These are phyloP conservation scores for Yponomeuta malinellus DNA, from an alignment of 2,888 invertebrate species.

Conservation along the genomic window DNA sequence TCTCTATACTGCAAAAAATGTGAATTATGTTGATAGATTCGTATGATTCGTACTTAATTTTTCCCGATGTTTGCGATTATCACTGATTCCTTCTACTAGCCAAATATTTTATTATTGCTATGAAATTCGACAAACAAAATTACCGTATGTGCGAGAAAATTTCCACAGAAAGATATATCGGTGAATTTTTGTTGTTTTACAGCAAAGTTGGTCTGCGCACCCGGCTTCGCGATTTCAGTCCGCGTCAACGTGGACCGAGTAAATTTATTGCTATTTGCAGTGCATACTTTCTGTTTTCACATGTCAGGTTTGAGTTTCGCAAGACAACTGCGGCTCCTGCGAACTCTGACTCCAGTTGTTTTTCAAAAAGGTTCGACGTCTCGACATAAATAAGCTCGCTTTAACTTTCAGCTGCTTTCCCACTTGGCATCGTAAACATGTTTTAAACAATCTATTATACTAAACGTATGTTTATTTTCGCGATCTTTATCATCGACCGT, in stretches of 20 bases:
- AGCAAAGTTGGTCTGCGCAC: conserved; percentile 43
- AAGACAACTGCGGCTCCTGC: conserved; percentile 27
- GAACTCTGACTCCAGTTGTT: conserved; percentile 19
- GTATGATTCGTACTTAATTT: too few relatives aligned
- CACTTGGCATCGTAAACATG: neutral
- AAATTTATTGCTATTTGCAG: conserved; percentile 68
- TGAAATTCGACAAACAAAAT: conserved; percentile 8
- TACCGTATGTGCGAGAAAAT: conserved; percentile 23
- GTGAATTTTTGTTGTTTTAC: conserved; percentile 63
- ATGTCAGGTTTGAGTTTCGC: conserved; percentile 49
- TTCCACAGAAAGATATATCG: conserved; percentile 54
- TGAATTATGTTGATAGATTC: too few relatives aligned
- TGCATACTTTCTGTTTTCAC: conserved; percentile 60
- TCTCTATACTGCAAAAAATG: neutral
- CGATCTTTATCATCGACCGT: conserved; percentile 7
- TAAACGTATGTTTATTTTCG: conserved; percentile 7
- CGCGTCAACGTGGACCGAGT: conserved; percentile 55
- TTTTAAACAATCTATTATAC: conserved; percentile 6
- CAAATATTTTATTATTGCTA: conserved; percentile 8
- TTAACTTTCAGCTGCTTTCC: conserved; percentile 11
- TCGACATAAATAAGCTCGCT: conserved; percentile 15
- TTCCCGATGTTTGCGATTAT: too few relatives aligned
- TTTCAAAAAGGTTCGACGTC: conserved; percentile 21
- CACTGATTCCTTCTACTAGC: neutral
- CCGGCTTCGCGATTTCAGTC: conserved; percentile 47